Percentiles rank a stretch among this genome's conserved stretches.
These are phyloP conservation scores for Tringa solitaria DNA, from an alignment of 2,113 vertebrate genomes.

Conservation along the genomic window DNA sequence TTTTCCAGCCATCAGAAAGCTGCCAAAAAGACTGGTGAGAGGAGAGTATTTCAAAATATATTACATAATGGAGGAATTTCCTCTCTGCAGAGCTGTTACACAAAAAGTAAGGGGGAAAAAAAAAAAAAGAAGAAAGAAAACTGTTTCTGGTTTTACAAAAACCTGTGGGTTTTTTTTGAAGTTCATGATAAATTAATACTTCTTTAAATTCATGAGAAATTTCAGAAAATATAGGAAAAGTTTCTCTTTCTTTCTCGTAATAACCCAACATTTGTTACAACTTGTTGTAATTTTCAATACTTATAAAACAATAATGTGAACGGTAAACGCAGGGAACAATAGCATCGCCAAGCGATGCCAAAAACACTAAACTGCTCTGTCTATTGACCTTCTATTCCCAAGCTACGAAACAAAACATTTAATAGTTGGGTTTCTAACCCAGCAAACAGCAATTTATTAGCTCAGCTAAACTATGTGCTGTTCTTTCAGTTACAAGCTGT, in stretches of 20 bases:
- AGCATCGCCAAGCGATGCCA: not conserved
- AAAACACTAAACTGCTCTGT: not conserved
- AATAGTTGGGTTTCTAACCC: not conserved
- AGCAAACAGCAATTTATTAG: not conserved
- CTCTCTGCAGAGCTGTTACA: constrained; percentile 27
- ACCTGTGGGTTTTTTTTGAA: not conserved
- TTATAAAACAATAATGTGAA: not conserved
- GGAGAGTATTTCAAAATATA: constrained; percentile 51
- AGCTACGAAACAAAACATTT: not conserved
- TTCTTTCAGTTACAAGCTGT: not conserved
- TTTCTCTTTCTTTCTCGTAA: not conserved
- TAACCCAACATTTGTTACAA: not conserved
- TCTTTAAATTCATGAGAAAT: not conserved
- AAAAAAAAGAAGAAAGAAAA: not conserved
- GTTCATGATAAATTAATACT: not conserved
- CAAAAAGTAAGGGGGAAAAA: not conserved
- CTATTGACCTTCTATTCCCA: not conserved
- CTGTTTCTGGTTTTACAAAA: not conserved
- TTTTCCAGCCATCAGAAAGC: constrained; percentile 14
- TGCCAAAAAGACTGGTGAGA: constrained; percentile 38
- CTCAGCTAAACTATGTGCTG: not conserved
- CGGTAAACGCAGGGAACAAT: not conserved
- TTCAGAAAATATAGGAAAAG: not conserved
- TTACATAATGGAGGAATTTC: constrained; percentile 59
- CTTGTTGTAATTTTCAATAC: not conserved